Conservation (phyloP, 2,888 invertebrate genomes). For the Trilocha varians region DNA sequence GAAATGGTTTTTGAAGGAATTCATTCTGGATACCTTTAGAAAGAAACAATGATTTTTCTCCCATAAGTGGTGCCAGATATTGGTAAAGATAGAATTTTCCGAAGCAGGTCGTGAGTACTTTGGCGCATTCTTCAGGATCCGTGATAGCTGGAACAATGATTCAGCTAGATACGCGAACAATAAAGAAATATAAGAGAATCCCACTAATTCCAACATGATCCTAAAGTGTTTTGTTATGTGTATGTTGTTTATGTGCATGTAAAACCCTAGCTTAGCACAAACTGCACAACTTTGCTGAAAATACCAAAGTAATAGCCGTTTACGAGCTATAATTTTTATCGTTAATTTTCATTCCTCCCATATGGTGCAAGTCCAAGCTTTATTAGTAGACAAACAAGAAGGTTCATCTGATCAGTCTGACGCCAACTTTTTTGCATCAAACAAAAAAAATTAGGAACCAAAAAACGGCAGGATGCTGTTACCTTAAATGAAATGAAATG, state of each 20-base stretch:
- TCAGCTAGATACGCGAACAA: background rate
- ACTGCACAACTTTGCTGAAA: too few relatives aligned
- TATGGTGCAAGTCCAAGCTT: too few relatives aligned
- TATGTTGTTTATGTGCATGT: background rate
- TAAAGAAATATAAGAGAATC: background rate
- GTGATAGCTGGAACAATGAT: slow-evolving; percentile 17
- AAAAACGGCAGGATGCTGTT: too few relatives aligned
- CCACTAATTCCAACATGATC: background rate
- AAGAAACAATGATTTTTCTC: slow-evolving; percentile 26
- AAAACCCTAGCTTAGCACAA: background rate
- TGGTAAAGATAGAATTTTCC: slow-evolving; percentile 24
- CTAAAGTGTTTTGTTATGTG: background rate
- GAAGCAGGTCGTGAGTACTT: slow-evolving; percentile 21
- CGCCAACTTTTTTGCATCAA: too few relatives aligned
- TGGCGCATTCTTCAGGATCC: slow-evolving; percentile 26
- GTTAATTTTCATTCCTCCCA: too few relatives aligned
- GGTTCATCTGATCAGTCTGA: too few relatives aligned
- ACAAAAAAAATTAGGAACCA: too few relatives aligned
- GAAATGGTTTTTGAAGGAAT: background rate
- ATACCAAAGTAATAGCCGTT: too few relatives aligned
- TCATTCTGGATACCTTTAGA: slow-evolving; percentile 10
- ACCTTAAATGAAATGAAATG: too few relatives aligned
- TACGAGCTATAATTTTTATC: too few relatives aligned
- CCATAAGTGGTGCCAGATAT: slow-evolving; percentile 23
- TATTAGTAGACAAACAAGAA: too few relatives aligned